Evolutionary conservation across 2,113 vertebrate genomes (phyloP).

Genomic region (Variabilichromis moorii): DNA sequence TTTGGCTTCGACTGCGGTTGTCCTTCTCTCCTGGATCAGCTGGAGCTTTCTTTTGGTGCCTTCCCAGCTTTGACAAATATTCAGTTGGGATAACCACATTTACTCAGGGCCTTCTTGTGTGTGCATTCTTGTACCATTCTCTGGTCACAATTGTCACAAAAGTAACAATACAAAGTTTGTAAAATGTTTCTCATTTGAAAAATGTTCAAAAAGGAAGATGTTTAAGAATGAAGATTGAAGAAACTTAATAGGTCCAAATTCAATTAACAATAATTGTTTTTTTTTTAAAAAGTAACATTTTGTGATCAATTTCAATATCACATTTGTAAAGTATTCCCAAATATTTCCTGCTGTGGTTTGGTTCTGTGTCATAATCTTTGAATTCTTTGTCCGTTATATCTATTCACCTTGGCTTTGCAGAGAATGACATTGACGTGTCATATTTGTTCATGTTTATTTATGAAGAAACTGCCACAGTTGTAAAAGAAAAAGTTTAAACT

Average conservation of each 20-base stretch:
- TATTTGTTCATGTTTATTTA: not conserved
- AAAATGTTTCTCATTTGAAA: not conserved
- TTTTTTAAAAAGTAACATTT: not conserved
- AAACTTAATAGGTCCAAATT: not conserved
- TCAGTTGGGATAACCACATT: not conserved
- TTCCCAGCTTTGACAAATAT: not conserved
- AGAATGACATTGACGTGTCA: not conserved
- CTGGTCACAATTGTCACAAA: not conserved
- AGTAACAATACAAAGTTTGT: not conserved
- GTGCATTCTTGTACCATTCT: not conserved
- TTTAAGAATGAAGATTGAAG: not conserved
- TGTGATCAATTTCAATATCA: not conserved
- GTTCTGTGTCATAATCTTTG: not conserved
- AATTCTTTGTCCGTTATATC: not conserved
- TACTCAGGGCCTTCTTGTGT: not conserved
- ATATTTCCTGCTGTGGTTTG: not conserved
- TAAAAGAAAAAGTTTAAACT: not conserved
- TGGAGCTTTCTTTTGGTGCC: not conserved
- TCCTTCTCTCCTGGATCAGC: not conserved
- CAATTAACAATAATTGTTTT: not conserved
- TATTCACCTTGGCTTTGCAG: not conserved
- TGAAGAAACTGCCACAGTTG: not conserved
- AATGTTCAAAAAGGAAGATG: not conserved
- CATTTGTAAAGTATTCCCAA: not conserved
- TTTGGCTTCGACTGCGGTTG: not conserved